Conservation (phyloP, 2,113 vertebrate genomes). For the Piliocolobus tephrosceles region DNA sequence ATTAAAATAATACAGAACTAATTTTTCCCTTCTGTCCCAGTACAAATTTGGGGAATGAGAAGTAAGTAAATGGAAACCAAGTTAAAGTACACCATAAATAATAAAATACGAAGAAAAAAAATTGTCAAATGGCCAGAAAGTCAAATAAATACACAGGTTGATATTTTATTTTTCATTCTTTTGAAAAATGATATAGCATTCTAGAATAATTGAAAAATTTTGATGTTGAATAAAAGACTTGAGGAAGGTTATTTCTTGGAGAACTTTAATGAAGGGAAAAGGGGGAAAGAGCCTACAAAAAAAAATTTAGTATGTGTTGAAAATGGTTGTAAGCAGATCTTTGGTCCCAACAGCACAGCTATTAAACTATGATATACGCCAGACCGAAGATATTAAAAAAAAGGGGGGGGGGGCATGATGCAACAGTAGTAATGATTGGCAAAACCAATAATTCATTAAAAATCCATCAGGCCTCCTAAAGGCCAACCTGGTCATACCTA, state of each 20-base stretch:
- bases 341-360: background rate
- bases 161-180: slow-evolving; percentile 8
- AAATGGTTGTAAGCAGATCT: background rate
- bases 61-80: background rate
- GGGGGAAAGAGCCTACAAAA: background rate
- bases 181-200: background rate
- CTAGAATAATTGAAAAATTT: background rate
- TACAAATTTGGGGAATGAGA: background rate
- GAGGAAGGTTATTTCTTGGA: background rate
- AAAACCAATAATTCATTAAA: background rate
- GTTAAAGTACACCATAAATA: background rate
- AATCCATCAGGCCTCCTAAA: background rate
- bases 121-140: background rate
- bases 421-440: background rate
- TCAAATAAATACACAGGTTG: background rate
- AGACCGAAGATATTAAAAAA: background rate
- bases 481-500: background rate
- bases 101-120: background rate
- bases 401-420: background rate
- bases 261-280: background rate
- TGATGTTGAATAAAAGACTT: background rate
- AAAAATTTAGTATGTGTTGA: background rate
- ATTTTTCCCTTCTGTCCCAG: background rate
- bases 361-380: background rate
- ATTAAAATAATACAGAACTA: background rate